These are phyloP conservation scores for Sebastes wilsoni DNA, from an alignment of 2,797 vertebrate species.

Conservation along the genomic window DNA sequence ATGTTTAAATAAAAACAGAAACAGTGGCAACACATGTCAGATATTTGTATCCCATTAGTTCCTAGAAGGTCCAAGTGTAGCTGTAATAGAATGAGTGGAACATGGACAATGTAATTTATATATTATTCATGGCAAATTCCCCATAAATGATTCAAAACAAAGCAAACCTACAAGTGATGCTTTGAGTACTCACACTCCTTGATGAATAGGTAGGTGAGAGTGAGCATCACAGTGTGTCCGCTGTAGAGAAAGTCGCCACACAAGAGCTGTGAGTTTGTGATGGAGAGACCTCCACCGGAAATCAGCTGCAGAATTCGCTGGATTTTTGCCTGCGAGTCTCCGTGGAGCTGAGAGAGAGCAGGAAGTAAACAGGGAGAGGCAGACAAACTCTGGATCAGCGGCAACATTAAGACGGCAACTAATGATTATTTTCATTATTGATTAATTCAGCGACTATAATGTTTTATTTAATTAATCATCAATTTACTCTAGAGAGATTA, in stretches of 20 bases:
- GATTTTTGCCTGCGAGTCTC: slow-evolving; percentile 93
- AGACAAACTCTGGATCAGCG: neutral
- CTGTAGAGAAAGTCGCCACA: slow-evolving; percentile 98
- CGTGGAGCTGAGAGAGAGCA: slow-evolving; percentile 85
- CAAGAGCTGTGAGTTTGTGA: slow-evolving; percentile 94
- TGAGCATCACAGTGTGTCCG: slow-evolving; percentile 96
- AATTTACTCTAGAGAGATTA: too few species aligned
- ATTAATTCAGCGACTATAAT: neutral
- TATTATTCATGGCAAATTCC: slow-evolving; percentile 34
- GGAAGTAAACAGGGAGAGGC: neutral
- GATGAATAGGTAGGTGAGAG: slow-evolving; percentile 96
- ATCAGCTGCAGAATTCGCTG: slow-evolving; percentile 92
- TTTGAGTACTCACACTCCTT: slow-evolving; percentile 92
- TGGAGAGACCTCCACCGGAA: slow-evolving; percentile 94
- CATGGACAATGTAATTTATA: slow-evolving; percentile 19
- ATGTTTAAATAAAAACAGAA: neutral
- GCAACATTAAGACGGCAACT: neutral
- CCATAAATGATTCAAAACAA: slow-evolving; percentile 26
- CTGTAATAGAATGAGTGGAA: slow-evolving; percentile 8
- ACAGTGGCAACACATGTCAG: neutral
- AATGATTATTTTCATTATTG: neutral
- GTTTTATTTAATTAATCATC: neutral
- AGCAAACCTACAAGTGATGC: slow-evolving; percentile 8
- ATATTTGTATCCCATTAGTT: neutral
- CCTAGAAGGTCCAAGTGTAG: neutral